A percentile compares a stretch with the other conserved stretches of the same genome.
Evolutionary conservation across 2,888 invertebrate genomes (phyloP).

Genomic region (Volucella inflata): DNA sequence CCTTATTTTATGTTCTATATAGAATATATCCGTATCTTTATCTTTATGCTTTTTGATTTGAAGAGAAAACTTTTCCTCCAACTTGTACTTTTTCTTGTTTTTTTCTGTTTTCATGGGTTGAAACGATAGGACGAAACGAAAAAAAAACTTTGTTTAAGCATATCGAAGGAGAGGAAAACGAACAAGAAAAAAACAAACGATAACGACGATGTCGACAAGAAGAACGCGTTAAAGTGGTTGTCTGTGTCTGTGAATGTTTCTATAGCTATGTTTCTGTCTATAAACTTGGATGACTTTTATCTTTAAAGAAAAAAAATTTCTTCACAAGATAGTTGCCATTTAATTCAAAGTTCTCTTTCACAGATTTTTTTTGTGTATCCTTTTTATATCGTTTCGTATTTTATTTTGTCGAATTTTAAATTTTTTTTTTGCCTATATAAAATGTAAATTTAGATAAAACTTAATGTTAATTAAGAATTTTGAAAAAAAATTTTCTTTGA

Average conservation of each 20-base stretch:
- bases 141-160: slow-evolving; percentile 66
- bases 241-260: slow-evolving; percentile 24
- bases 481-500: slow-evolving; percentile 1
- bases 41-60: slow-evolving; percentile 62
- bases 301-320: slow-evolving; percentile 44
- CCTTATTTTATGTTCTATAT: slow-evolving; percentile 44
- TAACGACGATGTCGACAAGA: slow-evolving; percentile 35
- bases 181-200: not conserved
- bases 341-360: slow-evolving; percentile 62
- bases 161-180: slow-evolving; percentile 22
- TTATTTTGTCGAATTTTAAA: not conserved
- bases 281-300: slow-evolving; percentile 48
- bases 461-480: slow-evolving; percentile 48
- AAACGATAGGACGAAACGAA: slow-evolving; percentile 10
- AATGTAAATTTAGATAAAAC: slow-evolving; percentile 20
- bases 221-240: slow-evolving; percentile 57
- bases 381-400: slow-evolving; percentile 1
- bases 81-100: slow-evolving; percentile 2
- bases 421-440: not conserved
- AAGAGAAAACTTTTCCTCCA: slow-evolving; percentile 60
- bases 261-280: not conserved
- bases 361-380: not conserved
- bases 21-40: slow-evolving; percentile 32
- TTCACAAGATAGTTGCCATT: slow-evolving; percentile 63
- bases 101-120: not conserved